Conservation (phyloP, 2,888 invertebrate species). For the Anthophora plumipes region DNA sequence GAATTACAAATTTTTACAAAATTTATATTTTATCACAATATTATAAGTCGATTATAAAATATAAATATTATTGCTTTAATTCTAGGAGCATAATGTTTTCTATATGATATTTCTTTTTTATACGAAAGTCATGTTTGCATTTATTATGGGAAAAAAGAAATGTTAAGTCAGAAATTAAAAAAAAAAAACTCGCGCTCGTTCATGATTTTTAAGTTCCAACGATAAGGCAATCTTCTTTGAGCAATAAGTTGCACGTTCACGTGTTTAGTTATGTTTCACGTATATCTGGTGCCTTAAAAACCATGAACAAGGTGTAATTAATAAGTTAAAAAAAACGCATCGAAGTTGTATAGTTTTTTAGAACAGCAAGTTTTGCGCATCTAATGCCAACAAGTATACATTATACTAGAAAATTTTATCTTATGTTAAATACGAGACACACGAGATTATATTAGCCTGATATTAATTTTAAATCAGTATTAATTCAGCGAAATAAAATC, state of each 20-base stretch:
- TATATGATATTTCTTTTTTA: slow-evolving; percentile 40
- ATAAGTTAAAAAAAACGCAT: slow-evolving; percentile 60
- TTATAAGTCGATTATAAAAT: slow-evolving; percentile 13
- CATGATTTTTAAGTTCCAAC: slow-evolving; percentile 71
- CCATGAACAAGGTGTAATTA: slow-evolving; percentile 71
- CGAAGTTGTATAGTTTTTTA: slow-evolving; percentile 63
- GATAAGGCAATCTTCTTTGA: slow-evolving; percentile 41
- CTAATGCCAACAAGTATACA: slow-evolving; percentile 37
- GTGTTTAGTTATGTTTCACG: slow-evolving; percentile 53
- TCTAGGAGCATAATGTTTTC: slow-evolving; percentile 27
- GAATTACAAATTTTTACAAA: slow-evolving; percentile 24
- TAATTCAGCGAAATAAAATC: slow-evolving; percentile 75
- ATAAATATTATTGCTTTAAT: slow-evolving; percentile 24
- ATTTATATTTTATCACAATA: slow-evolving; percentile 33
- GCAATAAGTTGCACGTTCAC: slow-evolving; percentile 40
- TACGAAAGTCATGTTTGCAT: slow-evolving; percentile 28
- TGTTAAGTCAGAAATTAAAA: slow-evolving; percentile 39
- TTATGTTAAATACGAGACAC: slow-evolving; percentile 54
- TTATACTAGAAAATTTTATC: slow-evolving; percentile 47
- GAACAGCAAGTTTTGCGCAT: slow-evolving; percentile 53
- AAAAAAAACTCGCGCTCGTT: slow-evolving; percentile 53
- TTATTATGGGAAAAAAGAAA: slow-evolving; percentile 29
- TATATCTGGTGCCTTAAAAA: slow-evolving; percentile 73
- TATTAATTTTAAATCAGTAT: slow-evolving; percentile 67
- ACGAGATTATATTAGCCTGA: slow-evolving; percentile 52